Base-by-base conservation (phyloP, 2,797 vertebrate species). In the Triplophysa bombifrons region DNA sequence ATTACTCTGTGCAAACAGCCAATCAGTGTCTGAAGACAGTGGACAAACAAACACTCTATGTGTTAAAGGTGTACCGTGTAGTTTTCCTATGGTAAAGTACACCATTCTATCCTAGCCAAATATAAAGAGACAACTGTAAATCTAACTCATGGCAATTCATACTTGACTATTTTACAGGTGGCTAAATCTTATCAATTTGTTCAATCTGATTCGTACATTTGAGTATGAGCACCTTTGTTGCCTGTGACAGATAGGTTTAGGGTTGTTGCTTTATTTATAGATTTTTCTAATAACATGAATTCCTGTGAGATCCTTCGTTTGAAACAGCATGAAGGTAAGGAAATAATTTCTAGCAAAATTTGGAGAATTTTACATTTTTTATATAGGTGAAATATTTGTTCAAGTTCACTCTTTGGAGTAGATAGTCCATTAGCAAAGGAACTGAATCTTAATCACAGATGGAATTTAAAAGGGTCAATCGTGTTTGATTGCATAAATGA, bases 11-110 rank as follows among this genome's bases (percentile, higher is more conserved):
- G 64, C 20, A 20, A 72, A 79, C 25, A 20, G 65, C 17, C 65
- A 48, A 22, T 50, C 58, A 64, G 25, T 53, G 55, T 6, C 55
- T 70, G 67, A 4, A n/a, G 48, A 56, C 44, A 74, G 71, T 41
- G 19, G 34, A 83, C 77, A 84, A 83, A 69, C 41, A 30, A 78
- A 78, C 63, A 85, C 83, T 83, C 10, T 11, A 38, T 19, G 19
- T 41, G 34, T 20, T 20, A 41, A 44, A 20, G 38, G 34, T 63
- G 56, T 27, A 27, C 20, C 56, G 8, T 58, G 10, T 22, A 58
- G 55, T 61, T 60, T 60, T 25, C 10, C 2, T 16, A 12, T 4
- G 51, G 7, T 30, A 30, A 16, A 61, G 13, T 2, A 27, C 7
- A 16, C 27, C 12, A 4, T 27, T 13, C 22, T 60, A 58, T 13